Base-by-base conservation (phyloP, 2,113 vertebrate genomes). In the Zapornia atra region DNA sequence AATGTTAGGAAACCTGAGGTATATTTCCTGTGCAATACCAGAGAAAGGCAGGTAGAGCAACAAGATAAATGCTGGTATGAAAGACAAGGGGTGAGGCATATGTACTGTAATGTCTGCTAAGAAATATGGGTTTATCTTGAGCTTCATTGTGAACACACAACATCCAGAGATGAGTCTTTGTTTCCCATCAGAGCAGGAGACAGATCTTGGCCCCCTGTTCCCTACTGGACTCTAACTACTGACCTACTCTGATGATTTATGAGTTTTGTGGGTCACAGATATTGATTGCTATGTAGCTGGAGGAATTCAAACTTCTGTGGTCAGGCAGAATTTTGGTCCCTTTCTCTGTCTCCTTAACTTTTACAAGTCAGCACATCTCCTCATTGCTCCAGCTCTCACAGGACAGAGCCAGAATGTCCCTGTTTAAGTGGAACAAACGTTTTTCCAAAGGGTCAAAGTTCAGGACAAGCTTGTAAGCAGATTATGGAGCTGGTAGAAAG, bases 401-500 rank as follows among this genome's bases (percentile, higher is more conserved):
- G 85, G 75, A 81, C 82, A 97, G 79, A 94, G 79, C n/a, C 88
- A 93, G 70, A 69, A 72, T 66, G 92, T 92, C 87, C 75, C 83
- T 54, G 25, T 84, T 96, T 92, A 96, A 86, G 77, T 94, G 95
- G 64, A 95, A 89, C 80, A 96, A 97, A 95, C 13, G 82, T 97
- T 97, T 95, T 94, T 93, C 94, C 84, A 77, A 94, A 77, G 51
- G 71, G 96, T 94, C 88, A 91, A 24, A 96, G 93, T 92, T 94
- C 78, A 88, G 70, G 73, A 86, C 4, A 1, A 97, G 72, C 93
- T 97, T 95, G 84, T 90, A 96, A 97, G 89, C 68, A 93, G 97
- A 97, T 96, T 92, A 97, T 76, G 94, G 86, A 91, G 86, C 76
- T 80, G 88, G 77, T 33, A 87, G 94, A 96, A 96, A 97, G 94